Evolutionary conservation across 2,113 vertebrate species (phyloP).

Genomic region (Galbula dea): DNA sequence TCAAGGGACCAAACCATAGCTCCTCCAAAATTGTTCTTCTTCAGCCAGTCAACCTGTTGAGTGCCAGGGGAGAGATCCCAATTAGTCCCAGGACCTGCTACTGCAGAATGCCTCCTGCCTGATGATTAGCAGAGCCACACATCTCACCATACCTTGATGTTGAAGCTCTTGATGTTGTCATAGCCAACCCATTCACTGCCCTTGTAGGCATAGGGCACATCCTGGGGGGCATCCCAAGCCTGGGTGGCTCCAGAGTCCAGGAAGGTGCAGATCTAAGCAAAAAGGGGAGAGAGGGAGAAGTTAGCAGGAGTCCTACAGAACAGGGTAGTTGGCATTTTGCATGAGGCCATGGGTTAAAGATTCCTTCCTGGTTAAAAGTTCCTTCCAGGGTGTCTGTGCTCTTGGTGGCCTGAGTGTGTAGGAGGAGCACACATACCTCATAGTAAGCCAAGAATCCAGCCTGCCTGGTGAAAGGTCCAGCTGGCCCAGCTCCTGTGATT

Average conservation of each 20-base stretch:
- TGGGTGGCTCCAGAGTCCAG: constrained; percentile 68
- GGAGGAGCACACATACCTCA: neutral
- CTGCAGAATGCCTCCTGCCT: neutral
- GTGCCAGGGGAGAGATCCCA: neutral
- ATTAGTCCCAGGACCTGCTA: neutral
- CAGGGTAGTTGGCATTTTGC: neutral
- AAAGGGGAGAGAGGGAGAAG: neutral
- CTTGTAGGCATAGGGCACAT: constrained; percentile 77
- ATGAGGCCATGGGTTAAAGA: no score
- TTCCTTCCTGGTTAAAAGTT: no score
- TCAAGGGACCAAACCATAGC: constrained; percentile 82
- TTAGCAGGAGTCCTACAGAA: neutral
- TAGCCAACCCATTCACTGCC: constrained; percentile 75
- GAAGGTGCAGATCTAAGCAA: constrained; percentile 49
- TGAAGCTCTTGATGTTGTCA: constrained; percentile 77
- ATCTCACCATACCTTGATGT: constrained; percentile 69
- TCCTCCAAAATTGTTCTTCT: constrained; percentile 72
- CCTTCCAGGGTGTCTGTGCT: neutral
- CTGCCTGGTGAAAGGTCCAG: neutral
- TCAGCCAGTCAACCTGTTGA: constrained; percentile 76
- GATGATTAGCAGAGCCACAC: neutral
- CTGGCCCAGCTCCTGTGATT: neutral
- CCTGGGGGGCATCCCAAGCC: constrained; percentile 68
- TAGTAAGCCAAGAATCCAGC: neutral
- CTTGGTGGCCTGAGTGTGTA: neutral